Percentiles rank a stretch among this genome's conserved stretches.
These are phyloP conservation scores for Stramonita haemastoma DNA, from an alignment of 2,888 invertebrate species.

Conservation along the genomic window DNA sequence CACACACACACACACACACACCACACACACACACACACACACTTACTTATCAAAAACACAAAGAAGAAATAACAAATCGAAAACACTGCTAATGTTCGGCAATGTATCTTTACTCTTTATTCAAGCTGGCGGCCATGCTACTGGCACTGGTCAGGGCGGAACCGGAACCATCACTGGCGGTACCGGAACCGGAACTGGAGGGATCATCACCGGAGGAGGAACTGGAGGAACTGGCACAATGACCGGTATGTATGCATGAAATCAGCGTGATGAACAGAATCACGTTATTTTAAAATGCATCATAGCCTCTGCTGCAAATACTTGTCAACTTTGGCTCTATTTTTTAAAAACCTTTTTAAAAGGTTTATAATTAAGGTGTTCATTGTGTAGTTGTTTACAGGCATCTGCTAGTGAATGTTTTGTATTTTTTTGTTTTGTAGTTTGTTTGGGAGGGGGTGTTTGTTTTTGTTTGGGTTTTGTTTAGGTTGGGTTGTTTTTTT, in stretches of 20 bases:
- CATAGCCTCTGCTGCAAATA: too few species aligned
- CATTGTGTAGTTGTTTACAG: too few species aligned
- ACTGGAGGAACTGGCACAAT: slow-evolving; percentile 33
- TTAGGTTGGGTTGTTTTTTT: too few species aligned
- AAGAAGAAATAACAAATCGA: neutral
- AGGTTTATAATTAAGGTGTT: too few species aligned
- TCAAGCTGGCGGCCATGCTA: neutral
- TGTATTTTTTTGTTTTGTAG: too few species aligned
- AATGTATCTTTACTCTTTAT: neutral
- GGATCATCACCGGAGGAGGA: slow-evolving; percentile 10
- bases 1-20: neutral
- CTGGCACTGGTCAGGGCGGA: neutral
- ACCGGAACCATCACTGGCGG: slow-evolving; percentile 27
- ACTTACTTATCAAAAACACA: neutral
- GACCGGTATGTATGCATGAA: neutral
- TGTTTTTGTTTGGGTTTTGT: too few species aligned
- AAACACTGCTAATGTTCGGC: neutral
- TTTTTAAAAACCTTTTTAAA: too few species aligned
- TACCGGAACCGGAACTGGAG: neutral
- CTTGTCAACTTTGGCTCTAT: too few species aligned
- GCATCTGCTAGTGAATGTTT: too few species aligned
- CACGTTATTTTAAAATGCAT: too few species aligned
- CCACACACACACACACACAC: neutral
- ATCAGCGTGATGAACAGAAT: neutral
- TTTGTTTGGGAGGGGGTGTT: too few species aligned